These are phyloP conservation scores for Dinocampus coccinellae DNA, from an alignment of 2,888 invertebrate species.

Conservation along the genomic window DNA sequence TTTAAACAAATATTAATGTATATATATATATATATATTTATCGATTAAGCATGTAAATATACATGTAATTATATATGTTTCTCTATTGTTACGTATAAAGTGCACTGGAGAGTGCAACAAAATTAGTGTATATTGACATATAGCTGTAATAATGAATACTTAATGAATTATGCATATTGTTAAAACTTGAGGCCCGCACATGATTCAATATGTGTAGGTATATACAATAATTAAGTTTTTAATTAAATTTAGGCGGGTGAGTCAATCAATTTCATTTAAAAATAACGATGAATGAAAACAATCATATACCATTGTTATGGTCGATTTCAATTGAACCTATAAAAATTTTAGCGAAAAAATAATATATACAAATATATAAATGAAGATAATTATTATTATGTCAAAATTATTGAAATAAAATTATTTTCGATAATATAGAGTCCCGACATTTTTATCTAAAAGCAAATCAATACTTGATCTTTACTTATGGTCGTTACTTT, in stretches of 20 bases:
- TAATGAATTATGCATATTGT: conserved; percentile 16
- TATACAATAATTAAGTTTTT: neutral
- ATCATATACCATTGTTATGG: neutral
- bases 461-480: neutral
- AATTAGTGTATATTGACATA: no score
- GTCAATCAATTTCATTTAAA: neutral
- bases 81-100: no score
- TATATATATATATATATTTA: no score
- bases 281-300: neutral
- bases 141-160: neutral
- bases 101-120: no score
- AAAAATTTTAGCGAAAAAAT: no score
- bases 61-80: no score
- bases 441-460: neutral
- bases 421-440: neutral
- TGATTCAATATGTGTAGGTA: neutral
- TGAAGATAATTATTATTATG: no score
- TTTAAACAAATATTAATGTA: no score
- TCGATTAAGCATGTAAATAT: no score
- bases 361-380: no score
- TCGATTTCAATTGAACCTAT: no score
- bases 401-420: no score
- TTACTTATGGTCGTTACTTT: neutral
- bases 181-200: neutral
- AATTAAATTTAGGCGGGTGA: neutral